These are phyloP conservation scores for Eueremaeus valkanovi DNA, from an alignment of 2,888 invertebrate genomes.

Conservation along the genomic window DNA sequence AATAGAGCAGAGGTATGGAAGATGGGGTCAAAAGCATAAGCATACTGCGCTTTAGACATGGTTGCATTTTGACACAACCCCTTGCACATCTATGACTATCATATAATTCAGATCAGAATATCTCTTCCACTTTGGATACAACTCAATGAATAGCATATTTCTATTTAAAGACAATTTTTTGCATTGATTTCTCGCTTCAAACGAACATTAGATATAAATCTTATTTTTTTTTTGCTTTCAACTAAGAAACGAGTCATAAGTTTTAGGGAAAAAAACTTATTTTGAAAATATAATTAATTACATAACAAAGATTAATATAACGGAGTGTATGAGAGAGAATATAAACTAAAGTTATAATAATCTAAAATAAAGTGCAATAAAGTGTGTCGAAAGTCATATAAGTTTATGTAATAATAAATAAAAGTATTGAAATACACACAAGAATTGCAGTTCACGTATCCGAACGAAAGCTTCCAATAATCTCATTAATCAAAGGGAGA, in stretches of 20 bases:
- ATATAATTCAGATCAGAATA: neutral
- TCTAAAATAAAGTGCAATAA: neutral
- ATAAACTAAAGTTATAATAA: neutral
- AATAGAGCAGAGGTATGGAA: too few relatives aligned
- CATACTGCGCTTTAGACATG: too few relatives aligned
- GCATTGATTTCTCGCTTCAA: too few relatives aligned
- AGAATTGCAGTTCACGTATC: neutral
- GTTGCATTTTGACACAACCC: too few relatives aligned
- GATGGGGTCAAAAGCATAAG: too few relatives aligned
- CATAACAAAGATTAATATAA: neutral
- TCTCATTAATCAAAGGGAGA: too few relatives aligned
- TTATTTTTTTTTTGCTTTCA: neutral
- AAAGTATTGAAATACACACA: neutral
- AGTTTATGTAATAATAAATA: neutral
- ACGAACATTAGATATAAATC: neutral
- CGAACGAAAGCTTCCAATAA: too few relatives aligned
- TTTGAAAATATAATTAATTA: neutral
- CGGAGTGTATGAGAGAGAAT: too few relatives aligned
- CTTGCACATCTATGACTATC: too few relatives aligned
- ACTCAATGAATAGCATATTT: neutral
- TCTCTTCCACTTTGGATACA: neutral
- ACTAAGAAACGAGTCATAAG: too few relatives aligned
- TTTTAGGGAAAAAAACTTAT: neutral
- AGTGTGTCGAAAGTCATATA: neutral
- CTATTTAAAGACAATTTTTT: too few relatives aligned